phyloP scores from a whole-genome alignment of 2,888 invertebrate species.

The Sphaeridia pumilis region DNA sequence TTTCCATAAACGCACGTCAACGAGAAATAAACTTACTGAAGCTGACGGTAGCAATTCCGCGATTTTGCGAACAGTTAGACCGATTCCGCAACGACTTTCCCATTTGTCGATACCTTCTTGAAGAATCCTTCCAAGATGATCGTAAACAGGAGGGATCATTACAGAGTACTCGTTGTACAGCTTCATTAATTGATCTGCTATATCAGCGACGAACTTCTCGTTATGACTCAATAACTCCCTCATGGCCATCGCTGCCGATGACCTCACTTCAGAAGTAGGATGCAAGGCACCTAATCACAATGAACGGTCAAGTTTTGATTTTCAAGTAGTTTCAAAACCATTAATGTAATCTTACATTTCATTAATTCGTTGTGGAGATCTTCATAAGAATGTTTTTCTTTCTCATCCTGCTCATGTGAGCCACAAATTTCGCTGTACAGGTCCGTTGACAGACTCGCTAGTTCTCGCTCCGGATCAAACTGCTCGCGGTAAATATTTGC shows the following conservation, averaged over 20 bases:
- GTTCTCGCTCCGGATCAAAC: slow-evolving; percentile 24
- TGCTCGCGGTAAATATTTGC: slow-evolving; percentile 23
- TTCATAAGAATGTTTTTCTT: slow-evolving; percentile 5
- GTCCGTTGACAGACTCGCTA: slow-evolving; percentile 23
- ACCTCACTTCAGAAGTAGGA: slow-evolving; percentile 67
- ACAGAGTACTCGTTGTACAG: slow-evolving; percentile 65
- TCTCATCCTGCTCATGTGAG: not conserved
- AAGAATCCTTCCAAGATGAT: slow-evolving; percentile 82
- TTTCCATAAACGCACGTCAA: not conserved
- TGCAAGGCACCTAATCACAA: slow-evolving; percentile 56
- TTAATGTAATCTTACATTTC: slow-evolving; percentile 5
- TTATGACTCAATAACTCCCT: slow-evolving; percentile 53
- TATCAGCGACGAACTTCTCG: slow-evolving; percentile 45
- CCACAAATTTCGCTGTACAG: slow-evolving; percentile 4
- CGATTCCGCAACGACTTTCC: slow-evolving; percentile 80
- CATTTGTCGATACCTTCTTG: slow-evolving; percentile 78
- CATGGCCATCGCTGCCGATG: slow-evolving; percentile 68
- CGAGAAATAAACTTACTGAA: slow-evolving; percentile 44
- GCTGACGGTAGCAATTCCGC: slow-evolving; percentile 59
- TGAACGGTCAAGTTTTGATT: not conserved
- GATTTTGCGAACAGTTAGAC: slow-evolving; percentile 64
- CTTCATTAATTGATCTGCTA: slow-evolving; percentile 53
- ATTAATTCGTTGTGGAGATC: slow-evolving; percentile 16
- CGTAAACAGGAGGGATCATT: slow-evolving; percentile 70
- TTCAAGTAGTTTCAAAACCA: not conserved